Conservation (phyloP, 2,797 vertebrate species). For the Argentina silus region DNA sequence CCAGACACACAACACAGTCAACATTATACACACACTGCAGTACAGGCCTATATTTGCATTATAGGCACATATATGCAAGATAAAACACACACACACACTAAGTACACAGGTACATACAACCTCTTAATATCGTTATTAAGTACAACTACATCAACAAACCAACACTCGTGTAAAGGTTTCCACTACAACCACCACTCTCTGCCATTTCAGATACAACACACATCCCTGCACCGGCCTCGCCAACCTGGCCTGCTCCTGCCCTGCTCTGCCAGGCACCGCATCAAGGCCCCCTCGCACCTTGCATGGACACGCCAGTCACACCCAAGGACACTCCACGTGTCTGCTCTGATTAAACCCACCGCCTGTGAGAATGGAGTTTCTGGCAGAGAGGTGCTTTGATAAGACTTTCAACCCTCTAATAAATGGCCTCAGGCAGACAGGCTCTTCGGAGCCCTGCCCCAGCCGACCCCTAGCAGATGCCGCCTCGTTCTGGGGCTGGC, state of each 20-base stretch:
- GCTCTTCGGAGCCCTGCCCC: constrained; percentile 61
- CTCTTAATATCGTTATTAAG: too few relatives aligned
- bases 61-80: constrained; percentile 31
- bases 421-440: constrained; percentile 70
- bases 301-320: constrained; percentile 50
- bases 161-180: not conserved
- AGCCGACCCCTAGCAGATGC: constrained; percentile 65
- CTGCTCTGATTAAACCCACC: constrained; percentile 70
- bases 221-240: not conserved
- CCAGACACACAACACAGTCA: constrained; percentile 16
- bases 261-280: not conserved
- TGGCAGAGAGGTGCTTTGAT: constrained; percentile 17
- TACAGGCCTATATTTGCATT: constrained; percentile 37
- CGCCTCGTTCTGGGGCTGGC: constrained; percentile 40
- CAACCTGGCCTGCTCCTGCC: not conserved
- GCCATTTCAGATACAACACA: not conserved
- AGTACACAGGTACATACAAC: constrained; percentile 14
- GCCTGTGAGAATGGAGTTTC: constrained; percentile 63
- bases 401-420: constrained; percentile 67
- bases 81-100: constrained; percentile 39
- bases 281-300: not conserved
- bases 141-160: constrained; percentile 18
- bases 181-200: constrained; percentile 11
- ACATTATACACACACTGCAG: too few relatives aligned
- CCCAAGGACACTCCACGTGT: constrained; percentile 65